A percentile compares a stretch with the other conserved stretches of the same genome.
Evolutionary conservation across 2,888 invertebrate species (phyloP).

Genomic region (Apodemia duryi): DNA sequence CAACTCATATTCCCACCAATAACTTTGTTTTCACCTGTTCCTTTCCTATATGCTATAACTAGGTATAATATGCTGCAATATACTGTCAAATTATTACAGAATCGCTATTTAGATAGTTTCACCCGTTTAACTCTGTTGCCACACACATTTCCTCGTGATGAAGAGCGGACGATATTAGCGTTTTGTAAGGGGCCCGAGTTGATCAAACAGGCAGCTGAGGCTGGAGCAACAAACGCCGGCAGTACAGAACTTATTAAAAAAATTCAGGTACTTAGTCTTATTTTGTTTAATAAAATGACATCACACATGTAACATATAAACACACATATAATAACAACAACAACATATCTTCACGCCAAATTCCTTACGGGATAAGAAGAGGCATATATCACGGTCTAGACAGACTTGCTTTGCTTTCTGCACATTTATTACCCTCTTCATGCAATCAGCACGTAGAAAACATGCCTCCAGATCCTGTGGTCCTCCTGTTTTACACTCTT

Average conservation of each 20-base stretch:
- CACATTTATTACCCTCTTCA: too few relatives aligned
- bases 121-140: conserved; percentile 83
- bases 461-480: too few relatives aligned
- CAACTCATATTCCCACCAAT: too few relatives aligned
- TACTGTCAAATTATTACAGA: conserved; percentile 51
- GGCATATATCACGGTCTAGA: too few relatives aligned
- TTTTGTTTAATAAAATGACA: not conserved
- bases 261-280: conserved; percentile 68
- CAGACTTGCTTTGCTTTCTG: too few relatives aligned
- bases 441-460: too few relatives aligned
- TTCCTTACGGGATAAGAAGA: too few relatives aligned
- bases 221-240: conserved; percentile 87
- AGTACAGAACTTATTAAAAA: conserved; percentile 86
- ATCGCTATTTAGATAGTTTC: conserved; percentile 84
- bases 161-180: conserved; percentile 84
- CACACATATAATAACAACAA: too few relatives aligned
- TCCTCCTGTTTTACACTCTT: too few relatives aligned
- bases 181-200: conserved; percentile 85
- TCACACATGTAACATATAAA: not conserved
- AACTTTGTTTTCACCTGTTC: not conserved
- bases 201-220: conserved; percentile 79
- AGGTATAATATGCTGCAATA: not conserved
- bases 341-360: too few relatives aligned
- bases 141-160: conserved; percentile 84
- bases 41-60: not conserved